Evolutionary conservation across 1,140 invertebrate genomes (phyloP).

Genomic region (Cherax destructor): DNA sequence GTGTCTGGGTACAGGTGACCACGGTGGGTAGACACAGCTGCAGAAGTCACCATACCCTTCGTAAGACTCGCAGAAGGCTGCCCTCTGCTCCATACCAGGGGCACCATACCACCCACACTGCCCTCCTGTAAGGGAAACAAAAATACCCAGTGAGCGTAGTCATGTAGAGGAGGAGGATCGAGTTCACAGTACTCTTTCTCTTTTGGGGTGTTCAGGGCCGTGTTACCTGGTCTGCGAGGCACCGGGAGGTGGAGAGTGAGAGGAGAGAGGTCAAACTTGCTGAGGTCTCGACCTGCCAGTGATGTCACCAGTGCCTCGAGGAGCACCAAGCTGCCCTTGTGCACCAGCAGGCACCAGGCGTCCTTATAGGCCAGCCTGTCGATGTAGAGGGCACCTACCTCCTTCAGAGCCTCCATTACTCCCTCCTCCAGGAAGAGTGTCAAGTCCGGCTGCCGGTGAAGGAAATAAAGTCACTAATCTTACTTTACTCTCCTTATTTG

Average conservation of each 20-base stretch:
- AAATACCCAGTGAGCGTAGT: background rate
- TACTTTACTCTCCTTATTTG: too few relatives aligned
- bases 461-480: too few relatives aligned
- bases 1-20: conserved; percentile 14
- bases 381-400: conserved; percentile 27
- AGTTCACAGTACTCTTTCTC: too few relatives aligned
- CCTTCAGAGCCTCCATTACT: background rate
- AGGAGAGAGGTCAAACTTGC: background rate
- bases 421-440: background rate
- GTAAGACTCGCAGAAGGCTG: conserved; percentile 44
- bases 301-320: conserved; percentile 12
- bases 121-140: background rate
- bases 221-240: background rate
- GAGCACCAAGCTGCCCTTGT: conserved; percentile 21
- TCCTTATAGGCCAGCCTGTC: conserved; percentile 41
- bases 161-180: too few relatives aligned
- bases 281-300: background rate
- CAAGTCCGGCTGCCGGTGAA: conserved; percentile 42
- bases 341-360: conserved; percentile 39
- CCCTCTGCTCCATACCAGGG: background rate
- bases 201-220: too few relatives aligned
- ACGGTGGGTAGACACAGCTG: conserved; percentile 3
- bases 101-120: conserved; percentile 14
- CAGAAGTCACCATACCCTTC: conserved; percentile 60
- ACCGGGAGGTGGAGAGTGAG: background rate